Conservation (phyloP, 2,888 invertebrate species). For the Cheilosia impressa region DNA sequence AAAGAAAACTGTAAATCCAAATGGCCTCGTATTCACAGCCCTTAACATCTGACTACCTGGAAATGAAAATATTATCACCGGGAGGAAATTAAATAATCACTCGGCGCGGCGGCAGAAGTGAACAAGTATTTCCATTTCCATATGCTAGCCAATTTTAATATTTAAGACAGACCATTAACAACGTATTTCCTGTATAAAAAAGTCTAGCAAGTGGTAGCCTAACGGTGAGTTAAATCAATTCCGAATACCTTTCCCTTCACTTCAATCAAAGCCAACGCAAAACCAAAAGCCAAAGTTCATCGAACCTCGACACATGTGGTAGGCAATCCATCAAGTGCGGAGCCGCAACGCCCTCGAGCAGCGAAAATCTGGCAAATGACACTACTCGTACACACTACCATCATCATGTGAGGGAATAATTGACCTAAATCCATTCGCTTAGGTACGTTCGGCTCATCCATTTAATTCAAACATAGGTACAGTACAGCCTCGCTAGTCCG, state of each 20-base stretch:
- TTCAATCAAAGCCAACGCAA: not conserved
- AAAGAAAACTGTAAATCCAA: too few relatives aligned
- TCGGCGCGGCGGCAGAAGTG: too few relatives aligned
- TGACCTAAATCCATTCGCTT: slow-evolving; percentile 42
- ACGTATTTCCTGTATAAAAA: too few relatives aligned
- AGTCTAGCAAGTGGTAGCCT: too few relatives aligned
- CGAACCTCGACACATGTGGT: slow-evolving; percentile 5
- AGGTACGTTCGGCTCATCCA: slow-evolving; percentile 9
- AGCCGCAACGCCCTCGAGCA: slow-evolving; percentile 1
- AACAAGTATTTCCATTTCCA: too few relatives aligned
- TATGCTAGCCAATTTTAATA: too few relatives aligned
- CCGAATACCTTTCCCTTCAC: slow-evolving; percentile 1
- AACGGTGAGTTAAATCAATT: not conserved
- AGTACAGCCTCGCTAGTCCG: too few relatives aligned
- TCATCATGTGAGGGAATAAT: slow-evolving; percentile 1
- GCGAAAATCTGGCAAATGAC: slow-evolving; percentile 23
- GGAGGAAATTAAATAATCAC: too few relatives aligned
- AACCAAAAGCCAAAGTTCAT: slow-evolving; percentile 3
- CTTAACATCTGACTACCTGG: too few relatives aligned
- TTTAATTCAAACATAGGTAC: slow-evolving; percentile 13
- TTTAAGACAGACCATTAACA: too few relatives aligned
- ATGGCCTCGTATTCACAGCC: too few relatives aligned
- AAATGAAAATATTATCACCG: too few relatives aligned
- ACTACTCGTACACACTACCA: not conserved
- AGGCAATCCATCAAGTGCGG: slow-evolving; percentile 8